phyloP scores from a whole-genome alignment of 1,140 invertebrate genomes.

The Psix sp. region DNA sequence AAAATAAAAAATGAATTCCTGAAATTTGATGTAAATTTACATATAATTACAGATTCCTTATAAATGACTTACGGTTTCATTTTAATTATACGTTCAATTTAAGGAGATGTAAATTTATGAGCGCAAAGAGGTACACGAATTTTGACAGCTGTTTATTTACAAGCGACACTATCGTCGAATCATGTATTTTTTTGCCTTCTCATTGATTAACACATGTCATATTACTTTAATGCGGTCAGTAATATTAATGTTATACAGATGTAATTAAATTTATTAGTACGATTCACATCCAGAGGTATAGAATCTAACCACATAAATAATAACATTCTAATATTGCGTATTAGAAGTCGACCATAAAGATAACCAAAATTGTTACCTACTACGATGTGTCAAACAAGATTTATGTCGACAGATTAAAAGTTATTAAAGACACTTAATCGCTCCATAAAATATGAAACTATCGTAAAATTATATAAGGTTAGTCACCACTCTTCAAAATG shows the following conservation, averaged over 20 bases:
- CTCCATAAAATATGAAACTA: conserved; percentile 1
- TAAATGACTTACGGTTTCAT: too few relatives aligned
- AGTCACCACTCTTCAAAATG: too few relatives aligned
- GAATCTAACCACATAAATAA: conserved; percentile 18
- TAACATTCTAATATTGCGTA: conserved; percentile 11
- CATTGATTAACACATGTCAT: not conserved
- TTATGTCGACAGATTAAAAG: conserved; percentile 13
- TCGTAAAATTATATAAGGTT: too few relatives aligned
- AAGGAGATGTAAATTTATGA: too few relatives aligned
- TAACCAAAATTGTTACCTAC: conserved; percentile 45
- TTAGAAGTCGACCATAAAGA: conserved; percentile 11
- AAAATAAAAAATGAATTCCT: too few relatives aligned
- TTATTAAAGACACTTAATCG: conserved; percentile 31
- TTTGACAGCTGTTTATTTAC: too few relatives aligned
- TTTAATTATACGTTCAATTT: too few relatives aligned
- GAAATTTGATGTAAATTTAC: too few relatives aligned
- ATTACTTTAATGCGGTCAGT: not conserved
- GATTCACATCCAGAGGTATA: not conserved
- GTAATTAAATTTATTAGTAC: conserved; percentile 15
- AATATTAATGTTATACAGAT: conserved; percentile 36
- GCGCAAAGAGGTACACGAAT: too few relatives aligned
- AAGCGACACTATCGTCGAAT: too few relatives aligned
- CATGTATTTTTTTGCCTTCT: not conserved
- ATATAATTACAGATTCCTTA: too few relatives aligned
- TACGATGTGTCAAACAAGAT: conserved; percentile 20